Evolutionary conservation across 2,888 invertebrate species (phyloP), one percentile per base, ranked within the genome.

Genomic region (Idaea dimidiata): DNA sequence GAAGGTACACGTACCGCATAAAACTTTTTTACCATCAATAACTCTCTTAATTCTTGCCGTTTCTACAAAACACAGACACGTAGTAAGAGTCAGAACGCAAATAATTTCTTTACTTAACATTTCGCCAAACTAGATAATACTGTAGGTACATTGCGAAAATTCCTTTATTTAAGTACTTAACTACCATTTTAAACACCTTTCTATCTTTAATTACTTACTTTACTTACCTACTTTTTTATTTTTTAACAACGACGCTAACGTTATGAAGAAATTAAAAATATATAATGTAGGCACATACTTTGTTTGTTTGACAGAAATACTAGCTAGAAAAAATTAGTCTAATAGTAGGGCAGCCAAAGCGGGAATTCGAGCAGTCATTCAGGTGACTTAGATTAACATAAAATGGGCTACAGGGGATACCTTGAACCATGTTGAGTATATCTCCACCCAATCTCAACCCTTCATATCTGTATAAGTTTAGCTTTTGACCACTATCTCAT

Each of bases 11-110:
- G 66, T 89, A 91, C 91, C 91, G 73, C 88, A 90, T 61, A 76
- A 65, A 7, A 90, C 83, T 67, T 82, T 80, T 43, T 64, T 63
- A 43, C 87, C 91, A 53, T 83, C 84, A 61, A 91, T 74, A 57
- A 91, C 84, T 76, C 91, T 79, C 73, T 86, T 91, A 31, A 89
- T 77, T 78, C 91, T 84, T 55, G 80, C 72, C 64, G 78, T 70
- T 58, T 76, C 70, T 60, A 70, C 61, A 62, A 68, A 32, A 65
- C 63, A 62, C 31, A 65, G 64, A 59, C 61, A 69, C 69, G 72
- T 33, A 61, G 59, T 60, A 66, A 62, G 16, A 73, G 63, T 71
- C 65, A 71, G 58, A 77, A 61, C 67, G 62, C 62, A 70, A 67
- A 66, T 54, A 64, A 69, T 66, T 67, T 67, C 16, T 54, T 59